Conservation (phyloP, 2,113 vertebrate species). For the Hypocryptadius cinnamomeus region DNA sequence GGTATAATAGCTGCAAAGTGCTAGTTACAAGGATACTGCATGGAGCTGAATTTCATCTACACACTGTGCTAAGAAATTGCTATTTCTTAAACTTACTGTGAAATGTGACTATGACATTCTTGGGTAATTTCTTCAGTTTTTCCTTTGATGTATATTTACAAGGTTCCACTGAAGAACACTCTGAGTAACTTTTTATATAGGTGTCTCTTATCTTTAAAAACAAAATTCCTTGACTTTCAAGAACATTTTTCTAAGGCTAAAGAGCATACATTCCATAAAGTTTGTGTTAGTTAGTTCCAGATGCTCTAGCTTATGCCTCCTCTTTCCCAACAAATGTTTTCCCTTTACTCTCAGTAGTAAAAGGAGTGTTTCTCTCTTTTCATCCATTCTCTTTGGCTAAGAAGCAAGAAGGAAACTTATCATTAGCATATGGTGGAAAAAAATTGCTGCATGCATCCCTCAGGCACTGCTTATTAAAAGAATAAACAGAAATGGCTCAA, state of each 20-base stretch:
- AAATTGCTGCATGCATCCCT: not conserved
- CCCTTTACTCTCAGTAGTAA: slow-evolving; percentile 12
- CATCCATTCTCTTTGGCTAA: slow-evolving; percentile 28
- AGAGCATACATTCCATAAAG: not conserved
- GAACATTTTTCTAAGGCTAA: not conserved
- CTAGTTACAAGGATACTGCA: not conserved
- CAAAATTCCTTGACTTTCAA: not conserved
- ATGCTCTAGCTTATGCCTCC: slow-evolving; percentile 18
- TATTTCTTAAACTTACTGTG: not conserved
- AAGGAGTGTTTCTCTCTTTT: slow-evolving; percentile 6
- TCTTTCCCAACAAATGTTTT: slow-evolving; percentile 24
- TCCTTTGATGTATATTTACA: not conserved
- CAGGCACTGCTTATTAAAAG: not conserved
- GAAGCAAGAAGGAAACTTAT: not conserved
- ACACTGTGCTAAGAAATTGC: not conserved
- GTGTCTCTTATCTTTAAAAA: not conserved
- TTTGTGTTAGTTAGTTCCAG: slow-evolving; percentile 42
- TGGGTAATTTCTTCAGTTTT: not conserved
- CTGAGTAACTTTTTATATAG: not conserved
- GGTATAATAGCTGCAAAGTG: not conserved
- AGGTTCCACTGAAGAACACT: not conserved
- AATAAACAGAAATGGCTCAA: not conserved
- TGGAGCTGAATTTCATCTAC: not conserved
- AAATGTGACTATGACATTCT: not conserved
- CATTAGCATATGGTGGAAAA: slow-evolving; percentile 35